Evolutionary conservation across 2,797 vertebrate genomes (phyloP), one percentile per base, ranked within the genome.

Genomic region (Picus viridis): DNA sequence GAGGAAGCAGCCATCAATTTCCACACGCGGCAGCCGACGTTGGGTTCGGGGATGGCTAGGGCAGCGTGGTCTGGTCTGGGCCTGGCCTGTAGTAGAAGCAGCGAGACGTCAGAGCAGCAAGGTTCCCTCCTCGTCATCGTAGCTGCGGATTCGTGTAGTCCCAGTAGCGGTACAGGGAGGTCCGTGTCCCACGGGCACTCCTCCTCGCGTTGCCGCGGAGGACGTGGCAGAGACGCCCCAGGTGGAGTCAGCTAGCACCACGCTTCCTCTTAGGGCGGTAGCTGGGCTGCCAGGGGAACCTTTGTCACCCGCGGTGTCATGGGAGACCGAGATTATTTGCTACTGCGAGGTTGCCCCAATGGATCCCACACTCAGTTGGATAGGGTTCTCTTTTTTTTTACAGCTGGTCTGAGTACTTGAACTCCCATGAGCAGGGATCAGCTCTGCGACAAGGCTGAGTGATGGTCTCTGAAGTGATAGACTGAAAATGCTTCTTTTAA

Each of bases 41-140:
- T 6, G 47, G 2, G 2, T 69, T 71, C 67, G 27, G 69, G 59
- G 7, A 3, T 2, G 16, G 30, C 2, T 8, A 15, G 8, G 14
- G 12, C n/a, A n/a, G 69, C 69, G 59, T 77, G 86, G 51, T 11
- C 2, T 8, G n/a, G 26, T 1, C 6, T 3, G 49, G 22, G 27
- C 62, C 4, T 4, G 26, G 53, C 27, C 15, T 29, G 24, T 54
- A 13, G 23, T 29, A 29, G 53, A 16, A 54, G 26, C 27, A 54
- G 53, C 27, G 26, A 8, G 53, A 29, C 13, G 29, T 4, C 4
- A 1, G 61, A 5, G 12, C n/a, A 0, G 27, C 22, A 8, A 30
- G 4, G 3, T 6, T 2, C 12, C 12, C 12, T 6, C 4, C 19
- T 13, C 2, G 2, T 16, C 13, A 2, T 15, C 5, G 24, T 5